Evolutionary conservation across 2,113 vertebrate genomes (phyloP), one percentile per base, ranked within the genome.

Genomic region (Chinchilla lanigera): DNA sequence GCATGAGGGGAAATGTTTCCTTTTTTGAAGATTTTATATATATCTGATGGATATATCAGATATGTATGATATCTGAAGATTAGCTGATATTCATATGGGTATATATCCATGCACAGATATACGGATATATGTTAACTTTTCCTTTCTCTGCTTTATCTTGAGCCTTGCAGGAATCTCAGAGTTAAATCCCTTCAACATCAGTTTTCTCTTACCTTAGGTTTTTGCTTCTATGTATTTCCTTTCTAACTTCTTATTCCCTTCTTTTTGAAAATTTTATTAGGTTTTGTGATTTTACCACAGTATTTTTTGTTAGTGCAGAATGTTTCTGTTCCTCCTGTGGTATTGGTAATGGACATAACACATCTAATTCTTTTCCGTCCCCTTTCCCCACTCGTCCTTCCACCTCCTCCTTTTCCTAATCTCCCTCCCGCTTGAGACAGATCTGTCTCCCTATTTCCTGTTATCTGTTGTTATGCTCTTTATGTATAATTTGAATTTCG

Each of bases 171-270:
- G 13, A 83, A 84, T 89, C 41, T 84, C 35, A 95, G 60, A 90
- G 52, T 93, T 86, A 83, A 24, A 0, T 92, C 16, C 73, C 26
- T 94, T 69, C 56, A 58, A 47, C 7, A 67, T 92, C 3, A 20
- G 5, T 96, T n/a, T 92, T 93, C 54, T 30, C 35, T 89, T 92
- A 85, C 3, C 28, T 44, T 87, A 20, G 2, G 11, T 65, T 94
- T 89, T 83, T 33, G 35, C 3, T 86, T 54, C 28, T 38, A 41
- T 77, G 28, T 85, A 47, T 84, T 41, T 88, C 2, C 24, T 14
- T 96, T 75, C 10, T 93, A 75, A 92, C 13, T 90, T 93, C 50
- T 84, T 81, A 24, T 10, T 75, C 24, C 67, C 1, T 88, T 93
- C 11, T 71, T 94, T 17, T 28, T 73, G 13, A 91, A 54, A 71